Evolutionary conservation across 1,140 invertebrate species (phyloP), one percentile per base, ranked within the genome.

Genomic region (Drosophila suzukii): DNA sequence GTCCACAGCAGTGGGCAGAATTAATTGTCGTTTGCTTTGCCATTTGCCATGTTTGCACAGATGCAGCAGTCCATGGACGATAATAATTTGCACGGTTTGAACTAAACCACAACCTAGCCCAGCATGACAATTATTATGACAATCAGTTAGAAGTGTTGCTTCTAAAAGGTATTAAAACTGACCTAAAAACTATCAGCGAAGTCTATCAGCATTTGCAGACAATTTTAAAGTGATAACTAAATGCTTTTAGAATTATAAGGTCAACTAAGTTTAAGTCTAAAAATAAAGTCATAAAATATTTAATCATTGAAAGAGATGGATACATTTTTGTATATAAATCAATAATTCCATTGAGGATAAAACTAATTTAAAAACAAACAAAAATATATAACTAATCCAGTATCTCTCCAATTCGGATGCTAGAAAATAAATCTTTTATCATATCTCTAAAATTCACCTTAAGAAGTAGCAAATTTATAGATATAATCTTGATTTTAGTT

Each of bases 11-110:
- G 83, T 63, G 78, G 51, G 81, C 60, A 57, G 66, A 80, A 86
- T 86, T 86, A 86, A 86, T 85, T 85, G 74, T 70, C 63, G 74
- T 77, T 77, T 77, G 75, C 65, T 70, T 57, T 70, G 55, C 50
- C 73, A 77, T 77, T 77, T 76, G 36, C 74, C 32, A 68, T 65
- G 60, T 77, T 85, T 81, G 68, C 50, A 70, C 67, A 71, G 65
- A 58, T 71, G 67, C 67, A 58, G 53, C 50, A 32, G 34, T 63
- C 41, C 36, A 17, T 41, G 44, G 38, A 44, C 24, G 20, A 66
- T 36, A 30, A 68, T 68, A 53, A 67, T 63, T 67, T 67, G 62
- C 66, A 70, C 50, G 38, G 62, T 54, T 67, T 68, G 27, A 47
- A 30, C 41, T 41, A 7, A 49, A 8, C 63, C 50, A 56, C 51